phyloP scores from a whole-genome alignment of 2,888 invertebrate genomes.

The Cantharis nigra region DNA sequence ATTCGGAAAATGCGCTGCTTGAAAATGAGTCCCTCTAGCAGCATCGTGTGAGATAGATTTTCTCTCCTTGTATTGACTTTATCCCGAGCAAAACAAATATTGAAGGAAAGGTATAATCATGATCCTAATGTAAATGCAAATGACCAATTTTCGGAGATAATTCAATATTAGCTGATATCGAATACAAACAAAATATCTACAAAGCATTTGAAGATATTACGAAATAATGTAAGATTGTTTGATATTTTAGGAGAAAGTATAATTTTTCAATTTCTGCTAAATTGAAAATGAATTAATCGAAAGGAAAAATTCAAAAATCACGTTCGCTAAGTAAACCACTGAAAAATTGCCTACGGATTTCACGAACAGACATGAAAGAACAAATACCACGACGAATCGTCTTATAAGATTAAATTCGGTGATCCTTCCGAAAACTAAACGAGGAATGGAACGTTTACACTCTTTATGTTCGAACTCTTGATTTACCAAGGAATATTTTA shows the following conservation, averaged over 20 bases:
- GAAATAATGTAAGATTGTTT: not conserved
- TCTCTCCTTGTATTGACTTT: not conserved
- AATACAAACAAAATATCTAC: not conserved
- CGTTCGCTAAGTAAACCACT: not conserved
- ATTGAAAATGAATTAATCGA: not conserved
- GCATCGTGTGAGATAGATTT: not conserved
- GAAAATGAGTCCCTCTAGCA: not conserved
- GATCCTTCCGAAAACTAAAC: constrained; percentile 6
- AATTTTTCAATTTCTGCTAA: not conserved
- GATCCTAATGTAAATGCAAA: not conserved
- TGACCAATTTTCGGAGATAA: not conserved
- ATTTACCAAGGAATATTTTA: not conserved
- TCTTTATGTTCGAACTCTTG: not conserved
- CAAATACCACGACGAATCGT: constrained; percentile 6
- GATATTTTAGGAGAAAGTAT: not conserved
- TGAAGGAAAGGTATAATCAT: not conserved
- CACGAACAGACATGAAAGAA: constrained; percentile 3
- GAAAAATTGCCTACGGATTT: constrained; percentile 4
- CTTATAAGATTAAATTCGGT: constrained; percentile 17
- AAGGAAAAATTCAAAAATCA: not conserved
- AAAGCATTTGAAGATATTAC: not conserved
- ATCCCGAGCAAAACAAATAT: not conserved
- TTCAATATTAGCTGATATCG: not conserved
- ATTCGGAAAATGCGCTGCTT: not conserved
- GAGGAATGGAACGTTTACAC: constrained; percentile 1